Percentiles rank a stretch among this genome's conserved stretches.
phyloP scores from a whole-genome alignment of 2,797 vertebrate genomes.

The Eulemur albifrons region DNA sequence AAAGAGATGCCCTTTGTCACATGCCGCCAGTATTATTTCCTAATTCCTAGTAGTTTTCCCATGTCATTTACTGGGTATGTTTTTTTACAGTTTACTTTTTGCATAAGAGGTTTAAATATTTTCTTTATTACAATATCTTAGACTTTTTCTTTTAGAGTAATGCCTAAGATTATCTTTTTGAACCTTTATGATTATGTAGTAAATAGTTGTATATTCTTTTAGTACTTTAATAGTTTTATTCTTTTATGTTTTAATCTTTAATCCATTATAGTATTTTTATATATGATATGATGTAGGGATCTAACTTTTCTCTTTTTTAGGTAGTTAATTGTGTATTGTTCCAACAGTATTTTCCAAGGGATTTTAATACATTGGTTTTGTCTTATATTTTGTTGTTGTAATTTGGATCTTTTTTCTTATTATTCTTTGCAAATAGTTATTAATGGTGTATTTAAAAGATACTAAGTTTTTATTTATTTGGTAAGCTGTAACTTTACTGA shows the following conservation, averaged over 20 bases:
- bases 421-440: background rate
- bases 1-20: background rate
- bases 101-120: background rate
- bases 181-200: background rate
- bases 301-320: background rate
- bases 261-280: constrained; percentile 12
- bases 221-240: background rate
- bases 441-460: background rate
- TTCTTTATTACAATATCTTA: constrained; percentile 3
- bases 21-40: background rate
- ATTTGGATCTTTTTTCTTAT: background rate
- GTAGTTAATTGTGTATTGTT: background rate
- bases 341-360: background rate
- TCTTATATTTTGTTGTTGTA: constrained; percentile 10
- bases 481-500: background rate
- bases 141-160: background rate
- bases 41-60: background rate
- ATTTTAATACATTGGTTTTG: constrained; percentile 28
- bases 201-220: background rate
- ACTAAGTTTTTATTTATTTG: constrained; percentile 7
- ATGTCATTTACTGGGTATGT: background rate
- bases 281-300: background rate
- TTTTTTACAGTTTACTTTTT: constrained; percentile 7
- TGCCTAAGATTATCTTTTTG: background rate
- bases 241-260: background rate